Percentiles rank a stretch among this genome's conserved stretches.
Conservation (phyloP, 1,140 invertebrate genomes). For the Ylistrum balloti region DNA sequence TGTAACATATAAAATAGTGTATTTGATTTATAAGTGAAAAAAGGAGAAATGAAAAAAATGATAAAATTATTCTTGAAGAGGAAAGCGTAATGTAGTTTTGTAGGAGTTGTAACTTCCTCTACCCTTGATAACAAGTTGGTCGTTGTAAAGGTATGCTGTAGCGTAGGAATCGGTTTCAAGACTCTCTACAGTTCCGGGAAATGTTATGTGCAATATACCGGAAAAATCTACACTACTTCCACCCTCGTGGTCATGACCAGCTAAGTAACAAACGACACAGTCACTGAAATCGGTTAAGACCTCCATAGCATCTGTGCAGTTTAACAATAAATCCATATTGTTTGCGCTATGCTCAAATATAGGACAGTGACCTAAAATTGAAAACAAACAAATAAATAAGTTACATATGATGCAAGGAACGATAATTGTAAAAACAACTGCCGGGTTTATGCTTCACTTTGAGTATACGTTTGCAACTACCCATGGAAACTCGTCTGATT, state of each 20-base stretch:
- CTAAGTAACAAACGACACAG: conserved; percentile 75
- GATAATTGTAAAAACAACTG: too few species aligned
- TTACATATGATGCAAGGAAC: too few species aligned
- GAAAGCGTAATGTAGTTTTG: conserved; percentile 61
- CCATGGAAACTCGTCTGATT: too few species aligned
- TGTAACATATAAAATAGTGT: too few species aligned
- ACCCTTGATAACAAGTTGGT: conserved; percentile 68
- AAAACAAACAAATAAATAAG: conserved; percentile 50
- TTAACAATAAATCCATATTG: conserved; percentile 73
- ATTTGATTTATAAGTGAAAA: too few species aligned
- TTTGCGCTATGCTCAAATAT: conserved; percentile 70
- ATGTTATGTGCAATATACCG: conserved; percentile 76
- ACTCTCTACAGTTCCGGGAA: conserved; percentile 78
- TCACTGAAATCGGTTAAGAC: conserved; percentile 64
- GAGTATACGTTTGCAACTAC: too few species aligned
- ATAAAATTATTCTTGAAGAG: not conserved
- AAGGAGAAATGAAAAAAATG: too few species aligned
- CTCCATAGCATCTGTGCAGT: conserved; percentile 74
- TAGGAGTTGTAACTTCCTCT: conserved; percentile 60
- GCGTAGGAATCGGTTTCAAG: conserved; percentile 74
- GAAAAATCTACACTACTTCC: conserved; percentile 73
- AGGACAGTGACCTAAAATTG: conserved; percentile 76
- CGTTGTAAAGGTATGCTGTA: conserved; percentile 74
- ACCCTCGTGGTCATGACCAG: conserved; percentile 77
- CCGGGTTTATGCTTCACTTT: too few species aligned